Conservation (phyloP, 2,113 vertebrate species). For the Neotoma lepida region DNA sequence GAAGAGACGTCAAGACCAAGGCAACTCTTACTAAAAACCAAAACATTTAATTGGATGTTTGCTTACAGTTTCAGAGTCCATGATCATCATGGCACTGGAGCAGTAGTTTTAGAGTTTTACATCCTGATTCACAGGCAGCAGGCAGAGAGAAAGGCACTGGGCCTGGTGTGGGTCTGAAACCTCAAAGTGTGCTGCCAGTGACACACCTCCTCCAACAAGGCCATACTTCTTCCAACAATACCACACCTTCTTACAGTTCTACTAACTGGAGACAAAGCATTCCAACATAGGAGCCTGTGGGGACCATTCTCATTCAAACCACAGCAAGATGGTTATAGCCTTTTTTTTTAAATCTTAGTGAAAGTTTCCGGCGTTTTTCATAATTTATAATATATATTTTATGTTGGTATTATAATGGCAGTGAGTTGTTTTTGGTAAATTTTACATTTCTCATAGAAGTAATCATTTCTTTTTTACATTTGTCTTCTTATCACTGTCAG, state of each 20-base stretch:
- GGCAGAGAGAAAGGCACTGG: neutral
- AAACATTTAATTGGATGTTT: neutral
- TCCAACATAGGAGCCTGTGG: neutral
- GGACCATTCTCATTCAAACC: neutral
- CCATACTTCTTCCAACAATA: neutral
- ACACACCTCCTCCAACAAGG: neutral
- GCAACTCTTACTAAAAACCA: neutral
- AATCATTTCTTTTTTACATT: neutral
- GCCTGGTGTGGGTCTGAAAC: neutral
- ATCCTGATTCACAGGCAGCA: neutral
- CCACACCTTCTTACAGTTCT: neutral
- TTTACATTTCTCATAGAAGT: neutral
- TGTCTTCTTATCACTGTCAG: neutral
- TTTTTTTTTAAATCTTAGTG: neutral
- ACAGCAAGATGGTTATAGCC: neutral
- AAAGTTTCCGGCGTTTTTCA: neutral
- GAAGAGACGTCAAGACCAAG: neutral
- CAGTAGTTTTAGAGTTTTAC: neutral
- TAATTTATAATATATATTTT: constrained; percentile 7
- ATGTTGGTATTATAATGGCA: neutral
- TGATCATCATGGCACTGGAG: neutral
- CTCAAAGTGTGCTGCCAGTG: neutral
- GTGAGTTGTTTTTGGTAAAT: neutral
- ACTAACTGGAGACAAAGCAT: neutral
- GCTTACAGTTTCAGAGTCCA: neutral